These are phyloP conservation scores for Frieseomelitta varia DNA, from an alignment of 1,140 invertebrate species.

Conservation along the genomic window DNA sequence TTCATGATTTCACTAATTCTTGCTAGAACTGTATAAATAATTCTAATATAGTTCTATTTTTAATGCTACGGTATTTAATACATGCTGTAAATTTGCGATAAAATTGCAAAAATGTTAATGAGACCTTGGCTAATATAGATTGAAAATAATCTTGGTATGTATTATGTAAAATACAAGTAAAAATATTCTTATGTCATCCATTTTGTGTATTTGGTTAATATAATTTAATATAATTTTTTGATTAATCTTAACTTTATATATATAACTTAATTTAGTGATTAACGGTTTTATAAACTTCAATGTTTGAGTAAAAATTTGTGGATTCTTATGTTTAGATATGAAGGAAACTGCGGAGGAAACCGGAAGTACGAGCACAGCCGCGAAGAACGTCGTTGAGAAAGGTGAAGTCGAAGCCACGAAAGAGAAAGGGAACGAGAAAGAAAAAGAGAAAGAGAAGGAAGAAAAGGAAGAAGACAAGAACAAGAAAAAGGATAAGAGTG, in stretches of 20 bases:
- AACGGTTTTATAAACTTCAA: not conserved
- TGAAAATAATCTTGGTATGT: not conserved
- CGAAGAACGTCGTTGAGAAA: constrained; percentile 81
- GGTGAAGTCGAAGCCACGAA: constrained; percentile 83
- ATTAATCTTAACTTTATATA: not conserved
- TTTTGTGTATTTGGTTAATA: not conserved
- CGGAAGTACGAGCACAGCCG: constrained; percentile 66
- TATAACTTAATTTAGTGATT: no score
- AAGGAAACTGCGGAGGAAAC: constrained; percentile 70
- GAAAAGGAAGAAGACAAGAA: constrained; percentile 77
- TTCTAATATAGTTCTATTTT: not conserved
- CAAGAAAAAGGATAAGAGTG: constrained; percentile 75
- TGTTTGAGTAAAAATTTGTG: not conserved
- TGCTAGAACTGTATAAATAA: not conserved
- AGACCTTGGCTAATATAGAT: not conserved
- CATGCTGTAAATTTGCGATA: not conserved
- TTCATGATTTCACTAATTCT: not conserved
- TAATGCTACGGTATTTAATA: not conserved
- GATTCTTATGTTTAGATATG: constrained; percentile 58
- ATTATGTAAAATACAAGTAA: no score
- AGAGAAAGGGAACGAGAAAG: constrained; percentile 79
- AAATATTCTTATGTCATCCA: not conserved
- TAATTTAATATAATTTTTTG: not conserved
- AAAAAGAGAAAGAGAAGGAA: constrained; percentile 79
- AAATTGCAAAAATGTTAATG: not conserved